phyloP scores from a whole-genome alignment of 1,140 invertebrate genomes.

The Brachionus paranguensis region DNA sequence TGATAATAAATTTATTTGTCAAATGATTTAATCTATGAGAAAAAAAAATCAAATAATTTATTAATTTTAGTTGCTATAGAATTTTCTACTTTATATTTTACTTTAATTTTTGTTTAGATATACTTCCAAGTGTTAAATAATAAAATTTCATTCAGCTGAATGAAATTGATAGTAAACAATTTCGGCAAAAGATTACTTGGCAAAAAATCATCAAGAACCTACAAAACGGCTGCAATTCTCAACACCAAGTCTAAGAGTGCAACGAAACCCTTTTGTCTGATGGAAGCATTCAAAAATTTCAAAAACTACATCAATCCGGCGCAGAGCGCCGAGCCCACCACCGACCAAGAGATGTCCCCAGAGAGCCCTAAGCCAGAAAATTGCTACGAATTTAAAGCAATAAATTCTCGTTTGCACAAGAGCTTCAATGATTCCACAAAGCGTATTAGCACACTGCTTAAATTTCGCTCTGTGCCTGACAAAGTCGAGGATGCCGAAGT shows the following conservation, averaged over 20 bases:
- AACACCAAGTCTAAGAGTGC: neutral
- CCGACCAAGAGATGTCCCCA: neutral
- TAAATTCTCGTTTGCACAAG: neutral
- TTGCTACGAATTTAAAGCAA: neutral
- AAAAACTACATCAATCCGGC: neutral
- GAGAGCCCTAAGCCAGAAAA: neutral
- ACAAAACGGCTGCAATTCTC: neutral
- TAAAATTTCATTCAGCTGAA: neutral
- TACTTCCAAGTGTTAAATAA: neutral
- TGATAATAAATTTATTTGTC: neutral
- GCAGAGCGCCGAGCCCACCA: neutral
- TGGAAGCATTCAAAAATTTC: neutral
- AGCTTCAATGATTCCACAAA: conserved; percentile 24
- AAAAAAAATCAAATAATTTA: neutral
- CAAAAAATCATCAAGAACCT: neutral
- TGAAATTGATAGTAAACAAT: neutral
- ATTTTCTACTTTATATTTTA: neutral
- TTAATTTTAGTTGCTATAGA: neutral
- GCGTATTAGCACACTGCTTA: neutral
- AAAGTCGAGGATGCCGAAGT: neutral
- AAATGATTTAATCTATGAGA: neutral
- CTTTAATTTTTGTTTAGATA: neutral
- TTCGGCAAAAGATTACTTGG: neutral
- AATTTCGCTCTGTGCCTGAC: neutral
- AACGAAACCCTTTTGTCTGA: neutral